These are phyloP conservation scores for Liasis olivaceus DNA, from an alignment of 2,797 vertebrate genomes.

Conservation along the genomic window DNA sequence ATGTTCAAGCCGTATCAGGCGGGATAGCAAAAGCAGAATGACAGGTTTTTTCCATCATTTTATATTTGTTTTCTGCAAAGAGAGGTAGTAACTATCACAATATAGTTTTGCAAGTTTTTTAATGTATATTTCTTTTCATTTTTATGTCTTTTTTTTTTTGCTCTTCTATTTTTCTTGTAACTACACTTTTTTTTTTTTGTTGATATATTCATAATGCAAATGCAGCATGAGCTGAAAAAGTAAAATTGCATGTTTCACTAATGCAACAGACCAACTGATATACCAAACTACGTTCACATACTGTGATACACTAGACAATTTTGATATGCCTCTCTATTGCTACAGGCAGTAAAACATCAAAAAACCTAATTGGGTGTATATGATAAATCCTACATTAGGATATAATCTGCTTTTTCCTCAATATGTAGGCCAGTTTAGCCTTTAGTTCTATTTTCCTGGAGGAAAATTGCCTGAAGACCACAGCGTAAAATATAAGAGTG, in stretches of 20 bases:
- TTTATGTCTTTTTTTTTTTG: not conserved
- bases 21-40: not conserved
- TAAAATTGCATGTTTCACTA: not conserved
- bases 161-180: not conserved
- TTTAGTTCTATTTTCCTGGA: constrained; percentile 38
- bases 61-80: not conserved
- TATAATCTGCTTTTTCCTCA: constrained; percentile 29
- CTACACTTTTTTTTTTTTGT: not conserved
- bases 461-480: not conserved
- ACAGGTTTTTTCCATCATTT: too few species aligned
- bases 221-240: not conserved
- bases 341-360: constrained; percentile 29
- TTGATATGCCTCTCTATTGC: constrained; percentile 18
- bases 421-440: constrained; percentile 8
- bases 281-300: not conserved
- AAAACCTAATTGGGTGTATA: not conserved
- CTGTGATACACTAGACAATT: not conserved
- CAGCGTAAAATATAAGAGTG: constrained; percentile 26
- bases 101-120: not conserved
- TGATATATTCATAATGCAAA: not conserved
- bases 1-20: not conserved
- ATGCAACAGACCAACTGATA: constrained; percentile 11
- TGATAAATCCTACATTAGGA: constrained; percentile 17
- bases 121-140: not conserved
- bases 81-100: not conserved